phyloP scores from a whole-genome alignment of 2,888 invertebrate species.

The Lysandra coridon region DNA sequence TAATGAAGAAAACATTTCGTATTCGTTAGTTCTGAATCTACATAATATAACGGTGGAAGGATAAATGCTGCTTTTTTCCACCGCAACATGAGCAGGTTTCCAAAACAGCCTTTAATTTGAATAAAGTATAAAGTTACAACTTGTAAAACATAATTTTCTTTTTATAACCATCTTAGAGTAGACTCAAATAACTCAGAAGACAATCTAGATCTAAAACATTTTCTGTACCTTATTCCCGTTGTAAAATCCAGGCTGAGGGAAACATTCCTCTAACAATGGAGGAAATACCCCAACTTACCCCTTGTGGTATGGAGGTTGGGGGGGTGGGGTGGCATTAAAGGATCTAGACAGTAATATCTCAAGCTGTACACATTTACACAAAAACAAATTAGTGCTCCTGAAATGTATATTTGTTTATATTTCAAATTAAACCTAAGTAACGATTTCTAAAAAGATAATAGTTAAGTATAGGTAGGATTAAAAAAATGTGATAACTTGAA shows the following conservation, averaged over 20 bases:
- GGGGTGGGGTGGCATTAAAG: slow-evolving; percentile 17
- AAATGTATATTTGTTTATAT: neutral
- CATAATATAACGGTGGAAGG: too few relatives aligned
- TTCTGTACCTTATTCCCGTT: slow-evolving; percentile 11
- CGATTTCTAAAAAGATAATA: too few relatives aligned
- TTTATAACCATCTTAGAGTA: too few relatives aligned
- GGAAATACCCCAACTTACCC: neutral
- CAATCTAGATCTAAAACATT: slow-evolving; percentile 4
- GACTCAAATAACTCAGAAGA: neutral
- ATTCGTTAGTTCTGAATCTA: too few relatives aligned
- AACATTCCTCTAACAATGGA: slow-evolving; percentile 4
- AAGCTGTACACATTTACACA: slow-evolving; percentile 8
- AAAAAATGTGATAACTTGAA: neutral
- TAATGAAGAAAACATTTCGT: too few relatives aligned
- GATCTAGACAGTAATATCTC: slow-evolving; percentile 18
- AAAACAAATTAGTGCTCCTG: neutral
- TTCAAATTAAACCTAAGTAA: neutral
- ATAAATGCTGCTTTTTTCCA: too few relatives aligned
- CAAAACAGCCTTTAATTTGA: too few relatives aligned
- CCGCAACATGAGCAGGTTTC: too few relatives aligned
- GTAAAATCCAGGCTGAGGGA: neutral
- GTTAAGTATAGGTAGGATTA: neutral
- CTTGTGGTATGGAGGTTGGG: neutral
- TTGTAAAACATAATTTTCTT: too few relatives aligned
- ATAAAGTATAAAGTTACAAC: too few relatives aligned